Evolutionary conservation across 2,113 vertebrate species (phyloP), one percentile per base, ranked within the genome.

Genomic region (Elephantulus edwardii): DNA sequence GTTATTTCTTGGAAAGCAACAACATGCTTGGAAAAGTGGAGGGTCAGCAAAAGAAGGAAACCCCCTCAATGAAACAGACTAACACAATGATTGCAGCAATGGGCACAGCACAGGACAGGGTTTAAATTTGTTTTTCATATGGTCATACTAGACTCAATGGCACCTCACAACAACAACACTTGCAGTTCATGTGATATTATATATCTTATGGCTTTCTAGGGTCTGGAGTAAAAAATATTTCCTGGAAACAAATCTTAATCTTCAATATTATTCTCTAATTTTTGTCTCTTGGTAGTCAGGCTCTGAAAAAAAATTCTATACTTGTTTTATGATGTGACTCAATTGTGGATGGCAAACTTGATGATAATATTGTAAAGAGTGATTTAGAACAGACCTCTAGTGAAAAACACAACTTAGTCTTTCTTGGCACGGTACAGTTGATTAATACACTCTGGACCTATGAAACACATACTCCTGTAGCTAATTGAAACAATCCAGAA

Each of bases 401-500:
- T 54, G 17, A 83, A 91, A 95, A 92, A 30, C 72, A 95, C 71
- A 96, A 50, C 76, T 90, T 58, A 46, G 60, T 70, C 88, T 86
- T 93, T 70, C 88, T 86, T 93, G 83, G 88, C 86, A 93, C 33
- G 33, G 64, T 20, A 35, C 8, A 83, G 56, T 54, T 84, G 79
- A 96, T 95, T 90, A 93, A 86, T 92, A 92, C 86, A 88, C n/a
- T 22, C 76, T 48, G 78, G 71, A 35, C 58, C 60, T 42, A 74
- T 62, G 54, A 86, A 85, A 93, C 86, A 72, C 58, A 90, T 64
- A 80, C 60, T 58, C 80, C 44, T 66, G 66, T 86, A 88, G 90
- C 64, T 83, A 88, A 86, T 0, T 93, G 94, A 96, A 94, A 94
- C 40, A 95, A 82, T 56, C 95, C 95, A 96, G 93, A 92, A 93